Base-by-base conservation (phyloP, 2,797 vertebrate species). In the Hippopotamyrus pictus region DNA sequence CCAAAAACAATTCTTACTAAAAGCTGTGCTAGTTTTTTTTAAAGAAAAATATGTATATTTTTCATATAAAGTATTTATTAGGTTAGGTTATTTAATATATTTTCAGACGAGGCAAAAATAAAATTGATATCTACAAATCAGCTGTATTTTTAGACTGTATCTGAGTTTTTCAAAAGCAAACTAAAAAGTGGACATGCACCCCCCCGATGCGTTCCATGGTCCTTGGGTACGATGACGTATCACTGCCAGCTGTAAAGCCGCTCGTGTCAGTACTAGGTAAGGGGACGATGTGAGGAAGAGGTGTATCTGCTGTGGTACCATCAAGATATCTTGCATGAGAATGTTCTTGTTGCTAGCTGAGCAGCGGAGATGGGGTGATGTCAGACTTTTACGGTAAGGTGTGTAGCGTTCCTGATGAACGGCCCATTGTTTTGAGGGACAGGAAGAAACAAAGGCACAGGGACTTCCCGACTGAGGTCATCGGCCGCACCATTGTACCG, bases 391-490 rank as follows among this genome's bases (percentile, higher is more conserved):
- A 50, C n/a, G 25, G 54, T 50, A 86, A 90, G 53, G 53, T 86
- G 86, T 59, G 14, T 17, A 92, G 92, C 89, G 62, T 90, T 93
- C 91, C 89, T 87, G 84, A 94, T 94, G 93, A 95, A 94, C 93
- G 93, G 90, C 29, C 94, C 92, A 95, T 96, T 96, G 95, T 96
- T 95, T 94, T 92, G 89, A 90, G 92, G 92, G 79, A 94, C 93
- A 93, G 95, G 95, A 96, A 95, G 95, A 95, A 95, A 95, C 95
- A 96, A 94, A 92, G 92, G 92, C 94, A 94, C 92, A 92, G 93
- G 92, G 94, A 93, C 94, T 95, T 96, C 95, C 95, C 94, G 93
- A 91, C 94, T 96, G 95, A 96, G 94, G 93, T 96, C 95, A 96
- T 95, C 90, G 92, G 88, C 62, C 14, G 92, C 93, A 91, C 92